These are phyloP conservation scores for Eilema caniola DNA, from an alignment of 2,888 invertebrate species.

Conservation along the genomic window DNA sequence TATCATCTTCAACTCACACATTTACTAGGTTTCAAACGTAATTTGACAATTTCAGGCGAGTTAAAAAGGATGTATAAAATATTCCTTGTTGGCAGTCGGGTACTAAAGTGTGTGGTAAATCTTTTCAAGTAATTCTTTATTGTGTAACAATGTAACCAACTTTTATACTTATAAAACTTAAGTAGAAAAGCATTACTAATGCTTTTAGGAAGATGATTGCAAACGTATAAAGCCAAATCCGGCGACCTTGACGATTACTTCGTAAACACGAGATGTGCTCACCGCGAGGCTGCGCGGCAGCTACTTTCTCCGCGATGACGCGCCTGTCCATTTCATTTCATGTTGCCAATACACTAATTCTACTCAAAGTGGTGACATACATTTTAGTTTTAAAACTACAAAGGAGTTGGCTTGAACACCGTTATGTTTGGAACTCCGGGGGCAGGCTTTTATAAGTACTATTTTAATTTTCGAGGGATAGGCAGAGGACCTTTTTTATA, in stretches of 20 bases:
- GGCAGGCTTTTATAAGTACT: not conserved
- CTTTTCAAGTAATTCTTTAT: too few species aligned
- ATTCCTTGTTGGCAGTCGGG: too few species aligned
- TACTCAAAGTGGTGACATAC: constrained; percentile 18
- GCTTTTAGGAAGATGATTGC: constrained; percentile 26
- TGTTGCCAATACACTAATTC: constrained; percentile 20
- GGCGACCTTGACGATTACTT: constrained; percentile 51
- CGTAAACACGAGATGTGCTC: constrained; percentile 38
- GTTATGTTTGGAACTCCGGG: not conserved
- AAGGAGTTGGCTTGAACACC: not conserved
- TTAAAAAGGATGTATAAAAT: too few species aligned
- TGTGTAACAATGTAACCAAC: too few species aligned
- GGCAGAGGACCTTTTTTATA: too few species aligned
- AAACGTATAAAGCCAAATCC: constrained; percentile 50
- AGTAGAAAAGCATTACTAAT: constrained; percentile 14
- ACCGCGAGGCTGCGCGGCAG: constrained; percentile 29
- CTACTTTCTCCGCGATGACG: constrained; percentile 45
- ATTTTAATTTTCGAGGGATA: not conserved
- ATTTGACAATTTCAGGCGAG: too few species aligned
- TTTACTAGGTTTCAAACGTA: too few species aligned
- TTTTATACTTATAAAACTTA: too few species aligned
- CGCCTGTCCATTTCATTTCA: constrained; percentile 36
- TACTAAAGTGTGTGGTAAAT: too few species aligned
- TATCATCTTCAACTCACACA: too few species aligned
- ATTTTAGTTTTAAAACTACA: constrained; percentile 6